phyloP scores from a whole-genome alignment of 2,113 vertebrate species.

The Syngnathus scovelli region DNA sequence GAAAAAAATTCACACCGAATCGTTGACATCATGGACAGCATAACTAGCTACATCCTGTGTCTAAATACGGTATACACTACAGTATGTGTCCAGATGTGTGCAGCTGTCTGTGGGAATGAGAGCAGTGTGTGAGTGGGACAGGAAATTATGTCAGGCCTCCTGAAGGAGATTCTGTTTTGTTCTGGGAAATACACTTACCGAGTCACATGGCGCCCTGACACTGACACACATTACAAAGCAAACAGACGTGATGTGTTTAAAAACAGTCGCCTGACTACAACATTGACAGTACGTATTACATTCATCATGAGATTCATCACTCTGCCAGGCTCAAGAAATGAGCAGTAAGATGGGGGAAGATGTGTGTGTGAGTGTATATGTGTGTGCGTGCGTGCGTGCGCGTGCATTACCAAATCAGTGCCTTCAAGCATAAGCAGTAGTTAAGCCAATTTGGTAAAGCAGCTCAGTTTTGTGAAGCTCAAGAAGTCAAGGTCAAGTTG shows the following conservation, averaged over 20 bases:
- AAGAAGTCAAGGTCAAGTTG: slow-evolving; percentile 13
- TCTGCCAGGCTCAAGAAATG: not conserved
- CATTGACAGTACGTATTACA: not conserved
- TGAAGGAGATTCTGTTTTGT: slow-evolving; percentile 23
- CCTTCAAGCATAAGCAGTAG: slow-evolving; percentile 21
- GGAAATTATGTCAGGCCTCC: slow-evolving; percentile 54
- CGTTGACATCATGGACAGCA: slow-evolving; percentile 3
- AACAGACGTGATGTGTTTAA: slow-evolving; percentile 28
- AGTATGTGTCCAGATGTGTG: slow-evolving; percentile 49
- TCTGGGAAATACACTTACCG: slow-evolving; percentile 2
- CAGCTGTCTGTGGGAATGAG: slow-evolving; percentile 47
- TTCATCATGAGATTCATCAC: not conserved
- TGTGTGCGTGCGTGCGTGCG: not conserved
- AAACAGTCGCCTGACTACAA: slow-evolving; percentile 10
- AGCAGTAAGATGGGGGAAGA: not conserved
- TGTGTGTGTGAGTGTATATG: no score
- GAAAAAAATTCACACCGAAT: no score
- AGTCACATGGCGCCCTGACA: slow-evolving; percentile 11
- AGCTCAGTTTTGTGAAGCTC: slow-evolving; percentile 36
- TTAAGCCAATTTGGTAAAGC: slow-evolving; percentile 52
- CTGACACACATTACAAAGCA: slow-evolving; percentile 1
- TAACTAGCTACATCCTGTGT: slow-evolving; percentile 1
- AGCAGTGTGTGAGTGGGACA: slow-evolving; percentile 53
- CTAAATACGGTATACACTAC: not conserved
- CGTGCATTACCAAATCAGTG: slow-evolving; percentile 28